A percentile compares a stretch with the other conserved stretches of the same genome.
phyloP scores from a whole-genome alignment of 2,888 invertebrate genomes.

The Biston betularia region DNA sequence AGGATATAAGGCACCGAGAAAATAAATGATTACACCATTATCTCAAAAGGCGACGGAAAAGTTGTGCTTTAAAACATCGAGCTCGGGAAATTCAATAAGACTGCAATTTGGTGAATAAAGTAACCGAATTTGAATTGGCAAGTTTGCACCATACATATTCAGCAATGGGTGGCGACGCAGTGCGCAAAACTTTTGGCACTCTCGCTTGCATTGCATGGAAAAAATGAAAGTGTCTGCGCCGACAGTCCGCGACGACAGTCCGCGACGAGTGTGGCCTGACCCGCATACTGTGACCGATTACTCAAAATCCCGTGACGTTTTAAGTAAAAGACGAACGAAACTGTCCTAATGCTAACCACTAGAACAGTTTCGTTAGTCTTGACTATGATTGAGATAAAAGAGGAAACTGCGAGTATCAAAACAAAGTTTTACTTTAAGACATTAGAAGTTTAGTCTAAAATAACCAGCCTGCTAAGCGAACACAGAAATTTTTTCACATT shows the following conservation, averaged over 20 bases:
- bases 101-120: constrained; percentile 69
- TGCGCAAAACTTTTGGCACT: constrained; percentile 86
- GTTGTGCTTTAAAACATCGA: constrained; percentile 24
- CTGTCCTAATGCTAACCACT: too few relatives aligned
- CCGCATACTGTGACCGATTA: constrained; percentile 40
- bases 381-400: too few relatives aligned
- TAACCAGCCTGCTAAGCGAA: too few relatives aligned
- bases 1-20: not conserved
- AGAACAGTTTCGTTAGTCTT: too few relatives aligned
- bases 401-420: too few relatives aligned
- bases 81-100: constrained; percentile 63
- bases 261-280: constrained; percentile 53
- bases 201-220: constrained; percentile 83
- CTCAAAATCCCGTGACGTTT: constrained; percentile 12
- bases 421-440: too few relatives aligned
- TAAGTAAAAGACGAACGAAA: not conserved
- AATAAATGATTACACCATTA: constrained; percentile 7
- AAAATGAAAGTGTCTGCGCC: constrained; percentile 74
- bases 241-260: constrained; percentile 52
- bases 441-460: too few relatives aligned
- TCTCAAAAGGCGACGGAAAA: not conserved
- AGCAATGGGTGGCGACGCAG: constrained; percentile 73
- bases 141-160: constrained; percentile 80
- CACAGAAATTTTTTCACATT: too few relatives aligned
- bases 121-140: constrained; percentile 79